Conservation (phyloP, 1,140 invertebrate species). For the Lysiphlebus fabarum region DNA sequence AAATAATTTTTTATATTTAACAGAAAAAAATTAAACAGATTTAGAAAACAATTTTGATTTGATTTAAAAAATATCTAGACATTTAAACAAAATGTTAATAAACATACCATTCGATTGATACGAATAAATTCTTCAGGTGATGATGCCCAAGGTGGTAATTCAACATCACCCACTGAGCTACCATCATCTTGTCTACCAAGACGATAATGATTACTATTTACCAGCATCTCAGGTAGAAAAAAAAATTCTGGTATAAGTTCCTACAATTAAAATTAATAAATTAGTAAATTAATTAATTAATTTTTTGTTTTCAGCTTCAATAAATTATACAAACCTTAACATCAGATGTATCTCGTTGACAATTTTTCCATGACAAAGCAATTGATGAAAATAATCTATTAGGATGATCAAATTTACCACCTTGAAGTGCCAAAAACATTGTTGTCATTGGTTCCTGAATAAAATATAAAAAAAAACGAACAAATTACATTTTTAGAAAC, state of each 20-base stretch:
- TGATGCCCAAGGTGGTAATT: slow-evolving; percentile 93
- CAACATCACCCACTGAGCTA: slow-evolving; percentile 79
- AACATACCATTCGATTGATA: slow-evolving; percentile 87
- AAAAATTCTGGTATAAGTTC: slow-evolving; percentile 98
- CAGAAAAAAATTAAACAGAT: too few relatives aligned
- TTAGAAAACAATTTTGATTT: slow-evolving; percentile 22
- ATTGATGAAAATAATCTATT: slow-evolving; percentile 94
- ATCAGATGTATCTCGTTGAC: slow-evolving; percentile 96
- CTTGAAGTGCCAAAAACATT: slow-evolving; percentile 97
- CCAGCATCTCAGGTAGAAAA: slow-evolving; percentile 98
- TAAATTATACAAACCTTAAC: slow-evolving; percentile 77
- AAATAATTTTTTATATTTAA: too few relatives aligned
- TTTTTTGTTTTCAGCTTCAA: slow-evolving; percentile 11
- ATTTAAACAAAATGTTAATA: slow-evolving; percentile 6
- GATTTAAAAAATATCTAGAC: neutral
- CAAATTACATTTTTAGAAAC: neutral
- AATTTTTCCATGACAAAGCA: slow-evolving; percentile 95
- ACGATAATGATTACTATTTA: slow-evolving; percentile 84
- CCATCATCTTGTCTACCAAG: slow-evolving; percentile 86
- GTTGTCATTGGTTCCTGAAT: slow-evolving; percentile 95
- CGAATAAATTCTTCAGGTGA: slow-evolving; percentile 96
- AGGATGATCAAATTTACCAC: slow-evolving; percentile 97
- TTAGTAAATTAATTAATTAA: neutral
- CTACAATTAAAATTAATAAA: slow-evolving; percentile 51
- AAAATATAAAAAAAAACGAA: slow-evolving; percentile 23